Conservation (phyloP, 2,888 invertebrate species). For the Bombylius major region DNA sequence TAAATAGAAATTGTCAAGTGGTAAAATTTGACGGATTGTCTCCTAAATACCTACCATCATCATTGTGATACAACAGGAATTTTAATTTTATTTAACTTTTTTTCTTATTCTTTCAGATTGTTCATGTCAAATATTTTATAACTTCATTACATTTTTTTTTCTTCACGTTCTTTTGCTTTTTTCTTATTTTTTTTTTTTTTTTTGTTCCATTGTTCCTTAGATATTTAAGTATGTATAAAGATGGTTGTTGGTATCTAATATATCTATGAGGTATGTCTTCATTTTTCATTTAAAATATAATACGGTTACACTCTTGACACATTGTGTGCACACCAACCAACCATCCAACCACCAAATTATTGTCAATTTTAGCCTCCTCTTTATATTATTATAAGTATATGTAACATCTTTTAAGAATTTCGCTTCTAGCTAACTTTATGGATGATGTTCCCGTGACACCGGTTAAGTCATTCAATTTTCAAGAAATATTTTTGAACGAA, state of each 20-base stretch:
- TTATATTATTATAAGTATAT: constrained; percentile 2
- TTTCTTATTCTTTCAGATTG: neutral
- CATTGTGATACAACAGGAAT: neutral
- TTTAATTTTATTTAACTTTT: neutral
- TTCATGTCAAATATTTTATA: constrained; percentile 12
- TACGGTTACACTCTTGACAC: constrained; percentile 19
- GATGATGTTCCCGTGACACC: constrained; percentile 17
- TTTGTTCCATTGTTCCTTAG: neutral
- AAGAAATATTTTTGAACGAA: neutral
- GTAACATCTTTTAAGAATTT: constrained; percentile 12
- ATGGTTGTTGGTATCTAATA: neutral
- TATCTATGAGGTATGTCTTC: constrained; percentile 6
- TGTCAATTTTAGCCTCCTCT: neutral
- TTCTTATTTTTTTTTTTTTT: neutral
- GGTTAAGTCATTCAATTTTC: constrained; percentile 14
- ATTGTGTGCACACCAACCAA: constrained; percentile 15
- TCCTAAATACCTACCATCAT: neutral
- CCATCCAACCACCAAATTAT: constrained; percentile 9
- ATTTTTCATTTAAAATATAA: constrained; percentile 16
- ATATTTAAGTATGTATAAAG: constrained; percentile 4
- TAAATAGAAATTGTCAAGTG: neutral
- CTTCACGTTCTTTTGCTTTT: neutral
- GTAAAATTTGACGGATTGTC: constrained; percentile 3
- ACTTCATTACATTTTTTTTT: constrained; percentile 11
- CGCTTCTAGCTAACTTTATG: constrained; percentile 7